Base-by-base conservation (phyloP, 2,888 invertebrate genomes). In the Thera britannica region DNA sequence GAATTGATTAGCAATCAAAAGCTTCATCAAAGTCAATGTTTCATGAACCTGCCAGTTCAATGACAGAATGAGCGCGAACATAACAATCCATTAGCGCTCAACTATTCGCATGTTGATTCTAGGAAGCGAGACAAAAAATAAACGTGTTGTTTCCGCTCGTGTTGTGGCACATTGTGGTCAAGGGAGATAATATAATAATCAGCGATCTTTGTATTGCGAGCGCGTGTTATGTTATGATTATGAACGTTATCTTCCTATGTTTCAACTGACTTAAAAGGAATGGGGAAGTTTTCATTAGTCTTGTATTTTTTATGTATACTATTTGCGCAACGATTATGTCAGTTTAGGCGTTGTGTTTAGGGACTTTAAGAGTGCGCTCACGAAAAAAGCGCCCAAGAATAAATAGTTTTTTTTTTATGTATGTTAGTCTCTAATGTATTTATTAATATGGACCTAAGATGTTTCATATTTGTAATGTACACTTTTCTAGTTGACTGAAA, bases 11-110 rank as follows among this genome's bases (percentile, higher is more conserved):
- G 49, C 36, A 62, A 66, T 73, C 67, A 64, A 61, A 71, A 12
- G 73, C 72, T 64, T 66, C 57, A 72, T 54, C 52, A 56, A 73
- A 68, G 59, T 67, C 67, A n/a, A 68, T 68, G 58, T 67, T 58
- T 60, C 59, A 56, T 51, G 34, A 59, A 64, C 62, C 57, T 62
- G 63, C 64, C 64, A 66, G 56, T 67, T 60, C 59, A 62, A 54
- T 68, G 74, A 71, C 72, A 67, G 65, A 64, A 57, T 59, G 56
- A 67, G 65, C 59, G 67, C 63, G 61, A 44, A 62, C 44, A 64
- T 63, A 70, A 62, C 68, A 72, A 70, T 73, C 68, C 71, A 73
- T 73, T 70, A 71, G 60, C 62, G 60, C 56, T 66, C 36, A 36
- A n/a, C 49, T 66, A 48, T 68, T 62, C 38, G 46, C 52, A 55